phyloP scores from a whole-genome alignment of 2,888 invertebrate species.

The Cephus rjabovi region DNA sequence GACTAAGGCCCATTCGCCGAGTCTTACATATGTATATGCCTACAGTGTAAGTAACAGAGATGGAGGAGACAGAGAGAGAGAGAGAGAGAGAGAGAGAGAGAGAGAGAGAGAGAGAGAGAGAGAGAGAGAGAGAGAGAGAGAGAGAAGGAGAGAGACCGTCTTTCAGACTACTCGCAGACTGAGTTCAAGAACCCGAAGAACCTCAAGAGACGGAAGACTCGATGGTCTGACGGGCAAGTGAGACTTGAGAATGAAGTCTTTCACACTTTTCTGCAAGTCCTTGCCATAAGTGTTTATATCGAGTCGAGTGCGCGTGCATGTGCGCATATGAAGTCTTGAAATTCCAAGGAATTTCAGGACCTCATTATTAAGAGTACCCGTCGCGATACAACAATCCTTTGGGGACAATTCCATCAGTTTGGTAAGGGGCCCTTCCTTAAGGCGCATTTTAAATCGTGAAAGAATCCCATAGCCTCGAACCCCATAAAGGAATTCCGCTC shows the following conservation, averaged over 20 bases:
- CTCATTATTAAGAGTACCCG: not conserved
- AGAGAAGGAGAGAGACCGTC: not conserved
- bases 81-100: not conserved
- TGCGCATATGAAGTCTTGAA: not conserved
- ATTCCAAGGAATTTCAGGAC: not conserved
- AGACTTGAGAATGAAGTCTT: not conserved
- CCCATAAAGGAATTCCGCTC: constrained; percentile 22
- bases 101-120: not conserved
- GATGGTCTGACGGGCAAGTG: not conserved
- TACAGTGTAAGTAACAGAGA: not conserved
- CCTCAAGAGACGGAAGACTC: not conserved
- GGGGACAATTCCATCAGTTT: constrained; percentile 26
- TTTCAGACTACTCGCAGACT: constrained; percentile 17
- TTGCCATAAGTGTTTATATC: not conserved
- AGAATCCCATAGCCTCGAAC: constrained; percentile 20
- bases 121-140: not conserved
- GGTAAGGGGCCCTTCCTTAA: constrained; percentile 18
- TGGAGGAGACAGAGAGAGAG: not conserved
- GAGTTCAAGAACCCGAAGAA: not conserved
- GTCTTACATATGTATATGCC: constrained; percentile 8
- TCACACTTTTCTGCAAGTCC: not conserved
- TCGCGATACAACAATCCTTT: not conserved
- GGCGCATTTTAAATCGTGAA: constrained; percentile 34
- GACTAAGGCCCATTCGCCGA: not conserved
- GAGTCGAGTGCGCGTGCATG: not conserved